Percentiles rank a stretch among this genome's conserved stretches.
Conservation (phyloP, 2,888 invertebrate species). For the Tanytarsus gracilentus region DNA sequence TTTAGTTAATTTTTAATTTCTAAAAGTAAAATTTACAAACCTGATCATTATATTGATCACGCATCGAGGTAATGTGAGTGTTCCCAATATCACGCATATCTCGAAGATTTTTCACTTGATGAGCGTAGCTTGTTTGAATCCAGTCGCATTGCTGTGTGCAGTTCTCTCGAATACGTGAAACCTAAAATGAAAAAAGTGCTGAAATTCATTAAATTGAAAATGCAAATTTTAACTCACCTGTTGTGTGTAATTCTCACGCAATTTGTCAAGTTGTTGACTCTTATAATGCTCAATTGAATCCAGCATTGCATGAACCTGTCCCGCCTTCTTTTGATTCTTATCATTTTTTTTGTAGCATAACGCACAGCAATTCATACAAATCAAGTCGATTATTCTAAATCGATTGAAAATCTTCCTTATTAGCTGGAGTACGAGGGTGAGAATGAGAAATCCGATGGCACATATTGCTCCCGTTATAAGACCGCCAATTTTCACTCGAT, state of each 20-base stretch:
- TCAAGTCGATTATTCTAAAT: constrained; percentile 58
- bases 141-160: constrained; percentile 90
- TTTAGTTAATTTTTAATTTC: neutral
- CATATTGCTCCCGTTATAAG: constrained; percentile 71
- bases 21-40: constrained; percentile 43
- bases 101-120: constrained; percentile 74
- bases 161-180: constrained; percentile 84
- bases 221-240: constrained; percentile 51
- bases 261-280: constrained; percentile 74
- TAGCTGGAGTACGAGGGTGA: constrained; percentile 72
- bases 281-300: constrained; percentile 87
- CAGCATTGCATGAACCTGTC: constrained; percentile 78
- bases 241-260: constrained; percentile 84
- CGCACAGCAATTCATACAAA: constrained; percentile 53
- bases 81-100: constrained; percentile 89
- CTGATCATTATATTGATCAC: constrained; percentile 90
- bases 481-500: constrained; percentile 74
- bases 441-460: constrained; percentile 66
- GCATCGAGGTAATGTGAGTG: constrained; percentile 71
- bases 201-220: constrained; percentile 29
- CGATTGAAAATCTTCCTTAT: constrained; percentile 60
- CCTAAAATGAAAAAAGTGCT: constrained; percentile 44
- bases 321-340: constrained; percentile 64
- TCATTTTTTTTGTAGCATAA: constrained; percentile 64
- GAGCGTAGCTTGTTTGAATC: constrained; percentile 84